Conservation (phyloP, 2,888 invertebrate species). For the Azorinus chamasolen region DNA sequence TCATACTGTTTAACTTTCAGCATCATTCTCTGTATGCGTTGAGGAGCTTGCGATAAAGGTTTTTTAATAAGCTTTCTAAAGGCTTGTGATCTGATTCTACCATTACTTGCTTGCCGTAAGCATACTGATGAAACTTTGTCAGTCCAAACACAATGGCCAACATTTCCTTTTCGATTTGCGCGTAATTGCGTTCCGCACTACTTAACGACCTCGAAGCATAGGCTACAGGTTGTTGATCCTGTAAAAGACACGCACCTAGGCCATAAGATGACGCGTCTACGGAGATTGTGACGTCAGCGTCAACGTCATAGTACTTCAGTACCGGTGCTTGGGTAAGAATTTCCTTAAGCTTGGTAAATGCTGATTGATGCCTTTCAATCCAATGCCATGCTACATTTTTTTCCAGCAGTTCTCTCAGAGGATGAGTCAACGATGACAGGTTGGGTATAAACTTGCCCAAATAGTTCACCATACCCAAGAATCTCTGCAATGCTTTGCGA, state of each 20-base stretch:
- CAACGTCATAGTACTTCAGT: slow-evolving; percentile 23
- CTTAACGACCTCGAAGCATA: slow-evolving; percentile 48
- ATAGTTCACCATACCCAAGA: slow-evolving; percentile 69
- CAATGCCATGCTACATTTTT: slow-evolving; percentile 41
- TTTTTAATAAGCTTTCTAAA: slow-evolving; percentile 33
- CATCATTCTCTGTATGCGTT: too few relatives aligned
- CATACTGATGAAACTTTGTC: slow-evolving; percentile 42
- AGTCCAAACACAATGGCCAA: slow-evolving; percentile 44
- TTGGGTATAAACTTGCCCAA: slow-evolving; percentile 56
- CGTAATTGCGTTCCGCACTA: slow-evolving; percentile 49
- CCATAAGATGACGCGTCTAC: neutral
- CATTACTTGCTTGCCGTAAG: slow-evolving; percentile 40
- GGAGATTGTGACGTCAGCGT: slow-evolving; percentile 1
- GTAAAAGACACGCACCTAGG: slow-evolving; percentile 25
- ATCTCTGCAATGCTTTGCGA: slow-evolving; percentile 52
- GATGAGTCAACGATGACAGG: slow-evolving; percentile 45
- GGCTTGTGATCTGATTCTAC: slow-evolving; percentile 56
- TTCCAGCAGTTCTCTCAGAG: slow-evolving; percentile 27
- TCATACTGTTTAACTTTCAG: slow-evolving; percentile 23
- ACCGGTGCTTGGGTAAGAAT: neutral
- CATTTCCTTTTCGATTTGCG: slow-evolving; percentile 63
- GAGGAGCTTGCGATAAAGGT: too few relatives aligned
- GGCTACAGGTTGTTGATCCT: slow-evolving; percentile 57
- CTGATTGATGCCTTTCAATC: neutral
- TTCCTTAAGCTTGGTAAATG: neutral